phyloP scores from a whole-genome alignment of 2,113 vertebrate species.

The Antechinus flavipes region DNA sequence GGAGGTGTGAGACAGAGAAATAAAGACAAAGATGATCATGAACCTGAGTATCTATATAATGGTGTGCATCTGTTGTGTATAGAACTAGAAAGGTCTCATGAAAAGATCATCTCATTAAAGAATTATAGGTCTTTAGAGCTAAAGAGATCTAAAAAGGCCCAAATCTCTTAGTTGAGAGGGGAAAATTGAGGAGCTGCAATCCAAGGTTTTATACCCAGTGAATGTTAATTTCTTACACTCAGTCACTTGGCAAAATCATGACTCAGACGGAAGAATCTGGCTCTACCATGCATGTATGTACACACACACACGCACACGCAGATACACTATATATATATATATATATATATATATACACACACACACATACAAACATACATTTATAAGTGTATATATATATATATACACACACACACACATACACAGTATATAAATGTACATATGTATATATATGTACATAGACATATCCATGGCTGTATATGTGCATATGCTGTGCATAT shows the following conservation, averaged over 20 bases:
- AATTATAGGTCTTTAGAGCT: not conserved
- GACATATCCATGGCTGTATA: no score
- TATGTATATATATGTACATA: accelerated
- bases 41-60: not conserved
- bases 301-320: not conserved
- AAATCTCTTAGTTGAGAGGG: not conserved
- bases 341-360: not conserved
- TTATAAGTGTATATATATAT: not conserved
- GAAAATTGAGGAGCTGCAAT: not conserved
- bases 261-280: not conserved
- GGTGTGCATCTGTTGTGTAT: not conserved
- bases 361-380: no score
- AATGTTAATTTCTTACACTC: not conserved
- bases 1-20: not conserved
- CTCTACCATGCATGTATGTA: not conserved
- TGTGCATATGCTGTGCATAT: no score
- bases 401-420: no score
- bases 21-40: not conserved
- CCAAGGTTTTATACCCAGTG: not conserved
- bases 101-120: not conserved
- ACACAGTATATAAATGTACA: accelerated
- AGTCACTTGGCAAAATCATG: not conserved
- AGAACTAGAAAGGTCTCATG: not conserved
- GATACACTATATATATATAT: no score
- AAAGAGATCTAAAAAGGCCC: not conserved